Base-by-base conservation (phyloP, 2,113 vertebrate species). In the Echinops telfairi region DNA sequence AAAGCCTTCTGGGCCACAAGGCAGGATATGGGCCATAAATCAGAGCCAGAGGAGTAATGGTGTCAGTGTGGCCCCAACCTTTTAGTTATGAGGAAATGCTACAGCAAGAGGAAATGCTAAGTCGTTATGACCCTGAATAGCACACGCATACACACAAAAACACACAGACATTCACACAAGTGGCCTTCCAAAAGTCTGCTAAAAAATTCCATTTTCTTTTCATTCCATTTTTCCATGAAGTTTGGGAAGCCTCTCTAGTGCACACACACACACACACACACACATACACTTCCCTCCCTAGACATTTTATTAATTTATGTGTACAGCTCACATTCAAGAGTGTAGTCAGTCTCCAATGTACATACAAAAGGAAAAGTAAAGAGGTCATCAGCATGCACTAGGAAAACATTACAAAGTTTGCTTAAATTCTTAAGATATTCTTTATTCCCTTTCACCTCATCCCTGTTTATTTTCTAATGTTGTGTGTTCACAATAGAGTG, bases 31-130 rank as follows among this genome's bases (percentile, higher is more conserved):
- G 84, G 58, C 87, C 87, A 58, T 94, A 92, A 95, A 94, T 91
- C 68, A 94, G 11, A 89, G 78, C 23, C 73, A 95, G 68, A 88
- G 53, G 62, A 57, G 81, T 47, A 94, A 83, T 31, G 36, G 81
- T 93, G 96, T 94, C 94, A 91, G 84, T 73, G 86, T 96, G 95
- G 92, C 88, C 96, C 84, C 92, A 92, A 92, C 89, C 91, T 94
- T 86, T 33, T 29, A 58, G 92, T 91, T 83, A 43, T 68, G 77
- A 92, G 88, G 64, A 79, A 90, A 57, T 62, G 47, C 75, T 95
- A 89, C 91, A 83, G 22, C 20, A 75, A 25, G 22, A 94, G 53
- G 62, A 94, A 96, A 94, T 7, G 17, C 68, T 60, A 95, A 95
- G 92, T 95, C 88, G 84, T 57, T 62, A 78, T 47, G 93, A 95